Percentiles rank a stretch among this genome's conserved stretches.
Conservation (phyloP, 2,888 invertebrate genomes). For the Cylloceria caligata region DNA sequence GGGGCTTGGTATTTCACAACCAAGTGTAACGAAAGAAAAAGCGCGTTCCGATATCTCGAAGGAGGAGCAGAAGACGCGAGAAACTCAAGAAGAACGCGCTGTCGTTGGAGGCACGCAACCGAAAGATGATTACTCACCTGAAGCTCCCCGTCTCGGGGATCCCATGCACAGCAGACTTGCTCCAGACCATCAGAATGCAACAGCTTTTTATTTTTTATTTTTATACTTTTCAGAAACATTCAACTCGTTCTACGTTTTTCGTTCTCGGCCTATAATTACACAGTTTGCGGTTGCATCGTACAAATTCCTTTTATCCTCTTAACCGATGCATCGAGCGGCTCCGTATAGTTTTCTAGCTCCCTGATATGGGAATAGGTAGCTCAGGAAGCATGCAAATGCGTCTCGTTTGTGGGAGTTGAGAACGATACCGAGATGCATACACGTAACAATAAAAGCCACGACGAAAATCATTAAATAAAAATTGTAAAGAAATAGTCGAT, state of each 20-base stretch:
- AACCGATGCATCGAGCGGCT: too few species aligned
- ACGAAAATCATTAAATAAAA: not conserved
- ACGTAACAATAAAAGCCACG: not conserved
- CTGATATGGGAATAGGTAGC: not conserved
- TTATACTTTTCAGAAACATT: conserved; percentile 32
- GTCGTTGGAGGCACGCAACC: conserved; percentile 81
- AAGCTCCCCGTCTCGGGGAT: conserved; percentile 73
- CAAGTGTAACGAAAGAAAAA: conserved; percentile 14
- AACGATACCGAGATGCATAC: not conserved
- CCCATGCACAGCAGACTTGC: conserved; percentile 67
- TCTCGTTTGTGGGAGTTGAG: not conserved
- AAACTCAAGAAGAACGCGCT: conserved; percentile 22
- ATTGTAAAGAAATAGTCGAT: not conserved
- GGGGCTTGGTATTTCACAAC: conserved; percentile 25
- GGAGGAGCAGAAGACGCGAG: conserved; percentile 23
- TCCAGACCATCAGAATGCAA: conserved; percentile 54
- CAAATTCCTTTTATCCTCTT: not conserved
- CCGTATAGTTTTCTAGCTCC: not conserved
- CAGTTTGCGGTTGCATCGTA: conserved; percentile 2
- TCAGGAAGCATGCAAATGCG: conserved; percentile 1
- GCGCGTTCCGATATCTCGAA: not conserved
- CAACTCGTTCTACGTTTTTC: conserved; percentile 27
- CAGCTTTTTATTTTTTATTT: conserved; percentile 41
- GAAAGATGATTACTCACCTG: conserved; percentile 81
- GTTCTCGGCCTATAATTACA: conserved; percentile 17